Conservation (phyloP, 2,113 vertebrate genomes). For the Paralichthys olivaceus region DNA sequence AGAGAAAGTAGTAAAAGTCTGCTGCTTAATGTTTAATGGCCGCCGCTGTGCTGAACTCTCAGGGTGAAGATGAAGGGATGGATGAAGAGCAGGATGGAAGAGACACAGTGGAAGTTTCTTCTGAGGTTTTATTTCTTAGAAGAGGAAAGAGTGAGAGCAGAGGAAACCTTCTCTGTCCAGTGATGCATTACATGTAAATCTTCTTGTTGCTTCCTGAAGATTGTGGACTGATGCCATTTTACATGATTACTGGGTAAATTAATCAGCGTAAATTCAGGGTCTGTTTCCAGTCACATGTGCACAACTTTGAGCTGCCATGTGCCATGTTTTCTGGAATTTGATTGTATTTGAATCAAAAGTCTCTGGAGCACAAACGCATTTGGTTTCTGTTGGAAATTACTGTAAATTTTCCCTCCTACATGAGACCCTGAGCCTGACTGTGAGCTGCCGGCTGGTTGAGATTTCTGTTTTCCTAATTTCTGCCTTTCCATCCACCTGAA, state of each 20-base stretch:
- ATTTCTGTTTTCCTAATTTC: too few relatives aligned
- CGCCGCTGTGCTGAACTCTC: constrained; percentile 58
- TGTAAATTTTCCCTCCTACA: too few relatives aligned
- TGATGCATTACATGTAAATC: not conserved
- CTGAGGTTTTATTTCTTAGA: not conserved
- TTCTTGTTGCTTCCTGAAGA: too few relatives aligned
- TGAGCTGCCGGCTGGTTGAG: too few relatives aligned
- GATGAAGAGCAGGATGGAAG: not conserved
- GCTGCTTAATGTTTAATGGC: constrained; percentile 74
- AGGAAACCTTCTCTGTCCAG: not conserved
- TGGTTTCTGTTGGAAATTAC: too few relatives aligned
- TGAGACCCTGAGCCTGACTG: too few relatives aligned
- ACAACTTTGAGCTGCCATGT: too few relatives aligned
- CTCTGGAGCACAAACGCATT: too few relatives aligned
- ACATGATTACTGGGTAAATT: constrained; percentile 35
- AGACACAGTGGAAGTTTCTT: not conserved
- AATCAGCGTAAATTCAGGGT: not conserved
- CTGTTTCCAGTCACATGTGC: too few relatives aligned
- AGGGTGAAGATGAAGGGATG: constrained; percentile 30
- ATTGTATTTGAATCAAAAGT: too few relatives aligned
- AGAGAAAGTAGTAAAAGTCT: constrained; percentile 68
- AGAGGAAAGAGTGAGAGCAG: not conserved
- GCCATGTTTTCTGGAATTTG: too few relatives aligned
- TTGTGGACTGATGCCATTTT: not conserved
- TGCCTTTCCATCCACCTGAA: too few relatives aligned